These are phyloP conservation scores for Eupithecia abbreviata DNA, from an alignment of 2,888 invertebrate species.

Conservation along the genomic window DNA sequence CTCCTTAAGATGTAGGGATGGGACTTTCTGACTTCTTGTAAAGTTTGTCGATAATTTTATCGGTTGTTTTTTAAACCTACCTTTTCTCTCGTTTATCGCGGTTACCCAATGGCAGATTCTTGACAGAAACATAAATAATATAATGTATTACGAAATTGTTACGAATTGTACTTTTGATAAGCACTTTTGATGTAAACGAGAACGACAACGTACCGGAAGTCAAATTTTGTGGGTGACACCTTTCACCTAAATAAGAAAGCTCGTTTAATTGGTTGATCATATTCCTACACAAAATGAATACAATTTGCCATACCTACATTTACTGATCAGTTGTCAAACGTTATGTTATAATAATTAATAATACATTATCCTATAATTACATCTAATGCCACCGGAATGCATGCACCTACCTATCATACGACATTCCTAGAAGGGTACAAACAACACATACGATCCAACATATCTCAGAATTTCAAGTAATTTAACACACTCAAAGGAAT, in stretches of 20 bases:
- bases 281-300: not conserved
- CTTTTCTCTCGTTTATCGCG: too few relatives aligned
- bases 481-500: slow-evolving; percentile 16
- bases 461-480: slow-evolving; percentile 26
- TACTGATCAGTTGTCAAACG: not conserved
- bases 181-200: not conserved
- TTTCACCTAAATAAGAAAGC: not conserved
- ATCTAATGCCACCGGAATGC: not conserved
- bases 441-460: slow-evolving; percentile 16
- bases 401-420: not conserved
- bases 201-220: not conserved
- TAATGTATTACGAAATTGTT: not conserved
- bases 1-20: slow-evolving; percentile 52
- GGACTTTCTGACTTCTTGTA: slow-evolving; percentile 4
- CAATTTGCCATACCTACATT: not conserved
- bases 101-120: too few relatives aligned
- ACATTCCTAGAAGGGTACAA: slow-evolving; percentile 13
- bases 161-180: not conserved
- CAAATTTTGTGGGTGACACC: not conserved
- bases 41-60: slow-evolving; percentile 33
- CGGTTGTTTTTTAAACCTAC: slow-evolving; percentile 8
- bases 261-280: not conserved
- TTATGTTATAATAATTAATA: not conserved
- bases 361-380: not conserved
- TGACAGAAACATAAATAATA: not conserved